Evolutionary conservation across 2,888 invertebrate species (phyloP), one percentile per base, ranked within the genome.

Genomic region (Protodeltote pygarga): DNA sequence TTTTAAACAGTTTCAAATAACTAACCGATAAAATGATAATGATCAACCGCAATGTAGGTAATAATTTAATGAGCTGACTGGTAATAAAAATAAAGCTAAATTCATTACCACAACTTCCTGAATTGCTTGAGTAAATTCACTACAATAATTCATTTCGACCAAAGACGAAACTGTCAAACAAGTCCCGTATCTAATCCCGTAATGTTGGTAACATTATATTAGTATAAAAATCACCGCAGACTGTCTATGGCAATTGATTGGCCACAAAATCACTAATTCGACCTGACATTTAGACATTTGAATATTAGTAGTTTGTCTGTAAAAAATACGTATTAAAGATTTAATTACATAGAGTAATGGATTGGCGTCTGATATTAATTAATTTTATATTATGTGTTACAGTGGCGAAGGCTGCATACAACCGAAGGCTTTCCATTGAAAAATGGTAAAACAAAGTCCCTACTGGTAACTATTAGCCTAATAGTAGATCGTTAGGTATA

Each of bases 181-280:
- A 70, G 68, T 71, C 65, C 75, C 73, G 75, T 73, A 58, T 3
- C 10, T 31, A 19, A 65, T 68, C 75, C 74, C 75, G 73, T 66
- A 74, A 73, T 39, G 14, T 29, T 45, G 40, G 54, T 49, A 57
- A 69, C 61, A 66, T 52, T 47, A 62, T 53, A 55, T 52, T 46
- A 38, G 13, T 21, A 23, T 41, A 27, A 49, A 54, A 47, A 59
- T 62, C 15, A 17, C 46, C 35, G 19, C 52, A 49, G 61, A 46
- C 52, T 27, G 25, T 40, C 33, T 42, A 34, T 28, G 14, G 10
- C 21, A 28, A 46, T 42, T 41, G 57, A 67, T 40, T 49, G 33
- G 29, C 25, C 8, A 39, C 51, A 67, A 67, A 68, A 67, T 8
- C 19, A 21, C 9, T 15, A 9, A 37, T 49, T 16, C 21, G 16